Conservation (phyloP, 2,113 vertebrate species). For the Chaetorhynchus papuensis region DNA sequence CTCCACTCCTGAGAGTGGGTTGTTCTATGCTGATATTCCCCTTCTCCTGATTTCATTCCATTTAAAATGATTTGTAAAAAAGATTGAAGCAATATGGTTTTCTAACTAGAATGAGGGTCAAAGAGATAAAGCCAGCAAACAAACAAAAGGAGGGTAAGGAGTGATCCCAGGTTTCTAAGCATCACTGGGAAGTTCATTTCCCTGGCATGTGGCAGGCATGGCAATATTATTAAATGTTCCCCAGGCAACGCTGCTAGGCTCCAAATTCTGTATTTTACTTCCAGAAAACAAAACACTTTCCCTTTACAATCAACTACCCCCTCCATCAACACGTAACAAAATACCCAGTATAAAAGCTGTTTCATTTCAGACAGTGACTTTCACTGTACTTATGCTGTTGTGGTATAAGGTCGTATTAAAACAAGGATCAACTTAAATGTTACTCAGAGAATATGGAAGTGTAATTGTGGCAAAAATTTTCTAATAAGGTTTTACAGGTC, state of each 20-base stretch:
- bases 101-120: neutral
- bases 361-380: neutral
- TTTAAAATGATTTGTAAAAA: neutral
- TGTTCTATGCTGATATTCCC: neutral
- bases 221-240: slow-evolving; percentile 21
- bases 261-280: slow-evolving; percentile 17
- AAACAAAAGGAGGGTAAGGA: neutral
- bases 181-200: neutral
- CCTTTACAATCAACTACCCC: neutral
- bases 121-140: neutral
- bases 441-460: neutral
- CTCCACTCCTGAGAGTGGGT: slow-evolving; percentile 1
- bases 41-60: neutral
- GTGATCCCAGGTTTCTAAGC: neutral
- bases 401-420: neutral
- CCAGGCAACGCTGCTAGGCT: slow-evolving; percentile 11
- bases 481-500: neutral
- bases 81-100: neutral
- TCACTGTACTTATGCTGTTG: neutral
- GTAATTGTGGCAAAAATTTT: neutral
- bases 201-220: neutral
- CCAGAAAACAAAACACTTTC: neutral
- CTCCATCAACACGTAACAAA: neutral
- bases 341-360: neutral
- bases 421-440: neutral